Evolutionary conservation across 1,140 invertebrate genomes (phyloP).

Genomic region (Proctacanthus coquilletti): DNA sequence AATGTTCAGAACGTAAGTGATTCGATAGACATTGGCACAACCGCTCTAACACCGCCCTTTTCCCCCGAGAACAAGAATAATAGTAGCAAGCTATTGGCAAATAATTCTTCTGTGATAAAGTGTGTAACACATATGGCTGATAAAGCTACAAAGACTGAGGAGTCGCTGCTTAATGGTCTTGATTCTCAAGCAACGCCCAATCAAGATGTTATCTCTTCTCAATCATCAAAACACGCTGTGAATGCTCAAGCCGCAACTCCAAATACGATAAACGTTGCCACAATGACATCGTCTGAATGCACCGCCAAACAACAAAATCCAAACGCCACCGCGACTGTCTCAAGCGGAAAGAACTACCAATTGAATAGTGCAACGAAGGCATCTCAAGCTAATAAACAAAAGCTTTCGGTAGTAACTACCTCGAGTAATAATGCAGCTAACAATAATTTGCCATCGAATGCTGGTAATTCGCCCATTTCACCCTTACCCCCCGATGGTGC

Average conservation of each 20-base stretch:
- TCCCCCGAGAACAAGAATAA: conserved; percentile 35
- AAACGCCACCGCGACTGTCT: background rate
- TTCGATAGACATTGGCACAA: conserved; percentile 30
- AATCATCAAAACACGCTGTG: background rate
- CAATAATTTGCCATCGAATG: conserved; percentile 6
- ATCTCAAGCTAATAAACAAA: conserved; percentile 1
- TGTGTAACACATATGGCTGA: conserved; percentile 33
- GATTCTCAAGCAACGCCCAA: too few relatives aligned
- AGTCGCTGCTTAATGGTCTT: conserved; percentile 23
- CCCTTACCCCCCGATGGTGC: conserved; percentile 3
- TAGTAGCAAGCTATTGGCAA: background rate
- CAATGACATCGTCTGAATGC: conserved; percentile 30
- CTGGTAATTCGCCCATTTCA: conserved; percentile 3
- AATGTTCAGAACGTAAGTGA: conserved; percentile 9
- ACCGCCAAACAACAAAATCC: background rate
- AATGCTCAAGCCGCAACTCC: conserved; percentile 9
- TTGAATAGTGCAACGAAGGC: background rate
- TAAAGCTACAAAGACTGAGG: conserved; percentile 37
- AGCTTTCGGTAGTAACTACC: background rate
- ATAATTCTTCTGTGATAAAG: conserved; percentile 22
- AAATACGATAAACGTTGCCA: conserved; percentile 29
- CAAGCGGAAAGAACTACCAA: too few relatives aligned
- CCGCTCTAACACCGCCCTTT: conserved; percentile 39
- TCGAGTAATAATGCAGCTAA: conserved; percentile 2
- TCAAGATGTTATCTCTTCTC: background rate